Conservation (phyloP, 2,888 invertebrate species). For the Alentia gelatinosa region DNA sequence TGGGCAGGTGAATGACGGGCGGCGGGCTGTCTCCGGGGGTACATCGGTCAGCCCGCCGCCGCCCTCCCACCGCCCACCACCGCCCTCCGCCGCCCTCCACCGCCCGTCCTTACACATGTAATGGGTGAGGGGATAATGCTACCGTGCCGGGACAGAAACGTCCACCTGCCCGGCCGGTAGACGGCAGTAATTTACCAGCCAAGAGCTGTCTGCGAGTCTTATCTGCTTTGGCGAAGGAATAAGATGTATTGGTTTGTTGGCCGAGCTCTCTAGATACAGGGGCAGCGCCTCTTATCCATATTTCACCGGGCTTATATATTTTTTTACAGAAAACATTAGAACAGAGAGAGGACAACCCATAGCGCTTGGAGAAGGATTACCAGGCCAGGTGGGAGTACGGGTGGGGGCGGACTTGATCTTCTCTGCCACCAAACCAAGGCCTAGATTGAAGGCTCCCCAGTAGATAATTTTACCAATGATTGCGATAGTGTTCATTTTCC, state of each 20-base stretch:
- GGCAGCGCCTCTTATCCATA: too few relatives aligned
- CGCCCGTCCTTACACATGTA: neutral
- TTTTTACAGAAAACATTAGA: too few relatives aligned
- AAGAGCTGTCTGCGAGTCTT: neutral
- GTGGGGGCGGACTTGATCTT: too few relatives aligned
- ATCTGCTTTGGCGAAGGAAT: neutral
- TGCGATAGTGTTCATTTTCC: too few relatives aligned
- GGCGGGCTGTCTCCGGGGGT: neutral
- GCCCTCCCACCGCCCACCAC: neutral
- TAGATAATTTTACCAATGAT: too few relatives aligned
- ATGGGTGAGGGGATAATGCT: neutral
- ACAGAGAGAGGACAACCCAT: too few relatives aligned
- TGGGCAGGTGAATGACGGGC: neutral
- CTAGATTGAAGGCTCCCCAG: too few relatives aligned
- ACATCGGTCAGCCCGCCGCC: slow-evolving; percentile 15
- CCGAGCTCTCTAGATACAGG: neutral
- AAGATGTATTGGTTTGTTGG: neutral
- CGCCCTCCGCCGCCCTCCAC: too few relatives aligned
- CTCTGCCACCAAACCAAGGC: too few relatives aligned
- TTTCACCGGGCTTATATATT: too few relatives aligned
- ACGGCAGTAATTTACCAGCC: slow-evolving; percentile 18
- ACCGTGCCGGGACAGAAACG: neutral
- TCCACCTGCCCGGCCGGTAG: neutral
- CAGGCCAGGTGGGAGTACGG: too few relatives aligned
- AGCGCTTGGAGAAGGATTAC: too few relatives aligned